Base-by-base conservation (phyloP, 2,113 vertebrate species). In the Cavia porcellus region DNA sequence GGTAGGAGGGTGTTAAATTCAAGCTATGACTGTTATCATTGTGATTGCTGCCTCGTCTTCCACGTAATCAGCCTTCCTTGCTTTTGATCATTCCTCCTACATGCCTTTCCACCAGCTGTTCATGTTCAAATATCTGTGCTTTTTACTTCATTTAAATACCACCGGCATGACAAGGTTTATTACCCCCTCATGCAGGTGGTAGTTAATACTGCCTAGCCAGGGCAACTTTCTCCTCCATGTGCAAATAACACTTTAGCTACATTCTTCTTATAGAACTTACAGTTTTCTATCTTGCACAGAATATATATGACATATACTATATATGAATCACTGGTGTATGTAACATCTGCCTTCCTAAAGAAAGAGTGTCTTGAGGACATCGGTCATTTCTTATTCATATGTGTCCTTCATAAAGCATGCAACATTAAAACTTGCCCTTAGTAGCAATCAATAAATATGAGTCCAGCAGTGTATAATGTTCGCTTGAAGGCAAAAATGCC, bases 391-490 rank as follows among this genome's bases (percentile, higher is more conserved):
- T 19, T 82, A 79, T 42, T 75, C 32, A 42, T 32, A 50, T 28
- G 22, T 83, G 83, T 83, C 90, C 94, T 96, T 86, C 52, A 61
- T 20, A 83, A 72, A 82, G 52, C 61, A 52, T 90, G 77, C 35
- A 55, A 24, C 24, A 62, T 86, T 86, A 30, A 89, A 11, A 38
- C 22, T n/a, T 96, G 45, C 28, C 84, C 87, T 96, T 89, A 45
- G 59, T 66, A 38, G 95, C 55, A 95, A 89, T 89, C 92, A 86
- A 86, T 96, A 90, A 92, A 82, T 62, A 94, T 15, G 32, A 94
- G 62, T n/a, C 68, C 68, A 20, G 35, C 68, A 20, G 57, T 91
- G 82, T 52, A 92, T 88, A 96, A 91, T 12, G 14, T 89, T 47
- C 92, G 22, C 92, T 91, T 91, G 42, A 97, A 89, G 38, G 32